These are phyloP conservation scores for Campopleginae sp. DNA, from an alignment of 2,888 invertebrate species.

Conservation along the genomic window DNA sequence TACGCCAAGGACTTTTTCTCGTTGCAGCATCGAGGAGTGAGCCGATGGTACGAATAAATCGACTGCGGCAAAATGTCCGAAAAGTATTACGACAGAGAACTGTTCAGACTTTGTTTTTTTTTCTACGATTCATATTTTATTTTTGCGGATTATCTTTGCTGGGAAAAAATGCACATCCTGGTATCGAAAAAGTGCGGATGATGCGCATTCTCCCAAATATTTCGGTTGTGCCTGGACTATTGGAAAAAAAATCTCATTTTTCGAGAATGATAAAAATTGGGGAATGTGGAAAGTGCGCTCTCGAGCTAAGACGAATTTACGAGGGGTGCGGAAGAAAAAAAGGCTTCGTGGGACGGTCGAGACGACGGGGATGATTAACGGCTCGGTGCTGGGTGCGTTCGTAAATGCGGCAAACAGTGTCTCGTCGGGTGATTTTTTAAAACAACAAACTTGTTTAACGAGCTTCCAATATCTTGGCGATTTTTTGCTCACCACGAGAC, in stretches of 20 bases:
- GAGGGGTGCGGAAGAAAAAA: conserved; percentile 9
- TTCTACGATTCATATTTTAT: neutral
- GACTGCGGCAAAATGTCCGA: neutral
- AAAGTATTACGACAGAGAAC: neutral
- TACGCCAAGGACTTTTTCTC: conserved; percentile 15
- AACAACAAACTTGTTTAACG: conserved; percentile 1
- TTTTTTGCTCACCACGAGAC: neutral
- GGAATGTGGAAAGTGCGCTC: conserved; percentile 4
- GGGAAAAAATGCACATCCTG: neutral
- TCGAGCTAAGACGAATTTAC: conserved; percentile 23
- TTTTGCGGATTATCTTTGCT: neutral
- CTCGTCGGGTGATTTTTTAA: neutral
- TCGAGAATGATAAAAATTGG: conserved; percentile 12
- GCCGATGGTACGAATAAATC: conserved; percentile 32
- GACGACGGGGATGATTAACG: conserved; percentile 31
- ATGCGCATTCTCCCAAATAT: neutral
- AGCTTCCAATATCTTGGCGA: conserved; percentile 4
- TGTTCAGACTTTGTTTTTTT: neutral
- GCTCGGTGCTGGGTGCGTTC: neutral
- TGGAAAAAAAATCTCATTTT: conserved; percentile 10
- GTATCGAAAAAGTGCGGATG: conserved; percentile 34
- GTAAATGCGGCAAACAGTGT: neutral
- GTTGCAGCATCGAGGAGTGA: neutral
- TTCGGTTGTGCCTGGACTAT: neutral
- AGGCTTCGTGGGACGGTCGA: neutral